Evolutionary conservation across 2,888 invertebrate species (phyloP).

Genomic region (Pinctada fucata): DNA sequence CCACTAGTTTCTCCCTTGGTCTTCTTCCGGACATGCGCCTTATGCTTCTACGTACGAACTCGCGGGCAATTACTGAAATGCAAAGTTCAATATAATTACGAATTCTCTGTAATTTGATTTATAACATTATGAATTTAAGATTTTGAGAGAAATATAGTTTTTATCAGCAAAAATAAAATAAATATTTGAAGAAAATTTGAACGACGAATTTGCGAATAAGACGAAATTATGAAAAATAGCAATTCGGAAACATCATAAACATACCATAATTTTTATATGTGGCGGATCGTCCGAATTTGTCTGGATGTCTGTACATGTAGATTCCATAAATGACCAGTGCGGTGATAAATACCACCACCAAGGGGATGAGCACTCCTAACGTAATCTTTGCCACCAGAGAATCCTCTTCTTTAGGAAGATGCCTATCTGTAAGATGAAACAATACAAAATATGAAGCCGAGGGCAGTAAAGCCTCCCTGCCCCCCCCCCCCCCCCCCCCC

Average conservation of each 20-base stretch:
- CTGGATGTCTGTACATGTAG: conserved; percentile 35
- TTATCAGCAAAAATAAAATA: not conserved
- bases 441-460: not conserved
- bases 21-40: conserved; percentile 51
- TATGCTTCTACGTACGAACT: conserved; percentile 55
- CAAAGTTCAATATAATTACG: not conserved
- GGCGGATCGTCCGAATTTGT: conserved; percentile 30
- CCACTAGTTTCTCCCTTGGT: conserved; percentile 21
- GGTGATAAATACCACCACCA: conserved; percentile 31
- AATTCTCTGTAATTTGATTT: not conserved
- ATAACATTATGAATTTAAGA: not conserved
- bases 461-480: too few species aligned
- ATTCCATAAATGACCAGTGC: conserved; percentile 21
- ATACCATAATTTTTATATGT: conserved; percentile 39
- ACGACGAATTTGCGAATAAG: not conserved
- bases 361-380: conserved; percentile 24
- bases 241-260: not conserved
- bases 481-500: too few species aligned
- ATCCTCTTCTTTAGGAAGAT: conserved; percentile 6
- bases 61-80: conserved; percentile 49
- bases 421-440: conserved; percentile 2
- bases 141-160: not conserved
- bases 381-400: conserved; percentile 23
- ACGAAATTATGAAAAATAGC: too few species aligned
- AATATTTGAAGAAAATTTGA: not conserved